Evolutionary conservation across 2,888 invertebrate genomes (phyloP), one percentile per base, ranked within the genome.

Genomic region (Pherbina coryleti): DNA sequence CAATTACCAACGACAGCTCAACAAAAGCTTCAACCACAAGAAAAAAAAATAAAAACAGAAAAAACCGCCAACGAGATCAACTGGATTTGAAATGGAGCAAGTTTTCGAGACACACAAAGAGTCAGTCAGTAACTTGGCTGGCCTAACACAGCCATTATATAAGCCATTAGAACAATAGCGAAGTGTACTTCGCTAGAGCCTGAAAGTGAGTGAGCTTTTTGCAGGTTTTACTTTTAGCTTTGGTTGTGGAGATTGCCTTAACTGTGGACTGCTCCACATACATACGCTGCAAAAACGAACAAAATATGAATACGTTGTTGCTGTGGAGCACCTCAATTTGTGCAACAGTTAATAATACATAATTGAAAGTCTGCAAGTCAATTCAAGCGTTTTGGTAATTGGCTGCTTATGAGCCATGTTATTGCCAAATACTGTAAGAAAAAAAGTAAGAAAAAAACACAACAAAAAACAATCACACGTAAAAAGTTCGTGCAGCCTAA

Each of bases 41-140:
- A 44, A 22, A 19, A 55, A 19, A 28, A 28, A 51, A 14, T 53
- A 14, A 28, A 34, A 11, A n/a, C n/a, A n/a, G n/a, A n/a, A n/a
- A 69, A 69, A 19, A 25, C 11, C 19, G 67, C 51, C 28, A 25
- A 25, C 25, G 53, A 31, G 19, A 37, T 25, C 34, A 64, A 66
- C 55, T 74, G 64, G 49, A 74, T 53, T 73, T 75, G 37, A 75
- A 75, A 75, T 75, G 75, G 75, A 75, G 75, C 75, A 75, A 66
- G 53, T 75, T 72, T 66, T 75, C 64, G 51, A 51, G 22, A 28
- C 64, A 53, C 22, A 49, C 11, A 49, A 31, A 60, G 4, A n/a
- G 44, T 2, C 44, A 11, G 44, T 44, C 22, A 19, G 53, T 28
- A 31, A 34, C 53, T 31, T 31, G 34, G 55, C 62, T 31, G 34